Percentiles rank a stretch among this genome's conserved stretches.
phyloP scores from a whole-genome alignment of 2,113 vertebrate species.

The western clawed frog (Xenopus tropicalis) region UCB_Xtro_10.0 CM004449.2:89102001-89102500 shows the following conservation, averaged over 20 bases:
- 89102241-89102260: slow-evolving; percentile 11
- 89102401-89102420: slow-evolving; percentile 35
- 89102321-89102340: slow-evolving; percentile 20
- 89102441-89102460: slow-evolving; percentile 12
- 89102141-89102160: too few species aligned
- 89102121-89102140: too few species aligned
- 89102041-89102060: too few species aligned
- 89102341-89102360: slow-evolving; percentile 11
- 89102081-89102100: too few species aligned
- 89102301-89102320: slow-evolving; percentile 37
- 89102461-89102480: slow-evolving; percentile 15
- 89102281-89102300: slow-evolving; percentile 31
- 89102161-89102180: not conserved
- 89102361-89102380: slow-evolving; percentile 28
- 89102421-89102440: slow-evolving; percentile 13
- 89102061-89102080: too few species aligned
- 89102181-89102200: slow-evolving; percentile 1
- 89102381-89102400: slow-evolving; percentile 40
- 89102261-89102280: not conserved
- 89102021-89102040: too few species aligned
- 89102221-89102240: not conserved
- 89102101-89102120: too few species aligned
- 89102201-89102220: not conserved
- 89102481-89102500: slow-evolving; percentile 14
- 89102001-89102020: too few species aligned